Evolutionary conservation across 2,797 vertebrate species (phyloP), one percentile per base, ranked within the genome.

Genomic region (Tadarida brasiliensis): DNA sequence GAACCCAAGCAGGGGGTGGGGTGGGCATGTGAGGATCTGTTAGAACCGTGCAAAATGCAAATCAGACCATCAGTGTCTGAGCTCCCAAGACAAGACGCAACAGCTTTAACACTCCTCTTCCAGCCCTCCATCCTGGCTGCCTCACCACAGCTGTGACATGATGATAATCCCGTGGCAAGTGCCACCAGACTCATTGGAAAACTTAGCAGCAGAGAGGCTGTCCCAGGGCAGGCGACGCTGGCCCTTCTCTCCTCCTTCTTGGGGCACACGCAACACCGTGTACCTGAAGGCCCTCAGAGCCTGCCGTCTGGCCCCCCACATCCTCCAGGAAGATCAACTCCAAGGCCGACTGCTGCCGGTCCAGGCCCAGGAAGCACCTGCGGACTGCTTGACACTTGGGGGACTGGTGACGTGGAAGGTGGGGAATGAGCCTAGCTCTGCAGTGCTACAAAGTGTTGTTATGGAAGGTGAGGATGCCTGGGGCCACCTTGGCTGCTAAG

Each of bases 21-120:
- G 54, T 94, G 86, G 91, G 92, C 94, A 95, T 96, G 95, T 90
- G 96, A 84, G 90, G 96, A 96, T 98, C 95, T 97, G 97, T 90
- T 93, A 94, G 92, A 92, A 92, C 80, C 88, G 56, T 97, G 91
- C 73, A 94, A 92, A 98, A 96, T 94, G 97, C 83, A 95, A 95
- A 96, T 76, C 96, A 94, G 39, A 91, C 93, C 33, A 5, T 30
- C 56, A 81, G 56, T 0, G 16, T 71, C 93, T 81, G 88, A 97
- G 78, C 51, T 84, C 54, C 87, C 57, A 96, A 93, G 71, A 94
- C 93, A 93, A 83, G 89, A 97, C 84, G 59, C 74, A 87, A 96
- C 94, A 96, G 71, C 87, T 84, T 95, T 11, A 30, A 78, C 87
- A 76, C 82, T 57, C 65, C 56, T 33, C n/a, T 96, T 73, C 94